These are phyloP conservation scores for Mola mola DNA, from an alignment of 2,113 vertebrate genomes.

Conservation along the genomic window DNA sequence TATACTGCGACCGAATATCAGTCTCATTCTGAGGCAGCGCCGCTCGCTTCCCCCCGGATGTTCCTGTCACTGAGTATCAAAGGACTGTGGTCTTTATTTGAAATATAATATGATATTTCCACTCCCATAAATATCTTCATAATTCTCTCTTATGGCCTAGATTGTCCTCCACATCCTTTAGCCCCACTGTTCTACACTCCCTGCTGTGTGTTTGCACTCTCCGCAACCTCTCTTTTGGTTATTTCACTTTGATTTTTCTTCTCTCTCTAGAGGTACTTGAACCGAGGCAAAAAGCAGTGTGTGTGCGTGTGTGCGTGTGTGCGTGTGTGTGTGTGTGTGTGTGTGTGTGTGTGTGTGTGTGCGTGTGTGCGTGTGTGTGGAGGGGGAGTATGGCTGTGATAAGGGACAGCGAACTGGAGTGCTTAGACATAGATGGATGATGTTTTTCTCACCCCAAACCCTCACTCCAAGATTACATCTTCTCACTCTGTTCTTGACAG, in stretches of 20 bases:
- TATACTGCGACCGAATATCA: conserved; percentile 53
- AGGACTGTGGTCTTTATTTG: conserved; percentile 56
- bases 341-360: conserved; percentile 29
- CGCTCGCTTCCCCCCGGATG: conserved; percentile 66
- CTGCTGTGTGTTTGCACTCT: conserved; percentile 62
- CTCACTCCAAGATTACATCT: conserved; percentile 57
- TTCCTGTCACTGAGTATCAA: conserved; percentile 73
- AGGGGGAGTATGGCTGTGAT: conserved; percentile 71
- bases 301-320: conserved; percentile 31
- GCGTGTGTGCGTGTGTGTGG: conserved; percentile 35
- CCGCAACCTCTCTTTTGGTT: conserved; percentile 56
- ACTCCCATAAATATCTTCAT: conserved; percentile 70
- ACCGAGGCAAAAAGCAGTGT: conserved; percentile 45
- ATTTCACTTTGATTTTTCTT: conserved; percentile 58
- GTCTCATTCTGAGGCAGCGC: conserved; percentile 47
- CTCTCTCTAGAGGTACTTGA: conserved; percentile 54
- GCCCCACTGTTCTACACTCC: conserved; percentile 42
- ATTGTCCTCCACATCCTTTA: conserved; percentile 56
- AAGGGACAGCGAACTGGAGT: conserved; percentile 73
- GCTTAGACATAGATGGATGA: conserved; percentile 74
- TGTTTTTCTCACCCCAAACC: conserved; percentile 74
- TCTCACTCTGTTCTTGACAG: conserved; percentile 25
- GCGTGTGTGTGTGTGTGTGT: conserved; percentile 30
- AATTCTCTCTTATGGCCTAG: conserved; percentile 72
- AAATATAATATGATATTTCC: conserved; percentile 67